Evolutionary conservation across 2,113 vertebrate genomes (phyloP).

Genomic region (Columbina picui): DNA sequence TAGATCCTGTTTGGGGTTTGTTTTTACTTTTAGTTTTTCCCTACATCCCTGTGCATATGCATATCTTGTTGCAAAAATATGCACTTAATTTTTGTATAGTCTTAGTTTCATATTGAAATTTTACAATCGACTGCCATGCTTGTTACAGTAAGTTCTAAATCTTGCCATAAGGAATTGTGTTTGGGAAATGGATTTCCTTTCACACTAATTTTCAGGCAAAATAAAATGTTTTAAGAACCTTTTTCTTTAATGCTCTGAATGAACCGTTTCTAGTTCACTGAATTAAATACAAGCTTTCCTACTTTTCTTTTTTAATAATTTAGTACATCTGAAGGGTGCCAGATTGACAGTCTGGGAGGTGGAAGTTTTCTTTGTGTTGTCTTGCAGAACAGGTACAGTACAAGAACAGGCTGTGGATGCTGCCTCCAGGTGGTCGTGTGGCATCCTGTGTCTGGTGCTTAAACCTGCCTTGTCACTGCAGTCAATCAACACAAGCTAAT

Average conservation of each 20-base stretch:
- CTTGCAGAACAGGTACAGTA: constrained; percentile 38
- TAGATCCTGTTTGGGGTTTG: not conserved
- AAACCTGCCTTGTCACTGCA: not conserved
- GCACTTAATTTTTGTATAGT: constrained; percentile 12
- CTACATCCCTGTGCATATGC: not conserved
- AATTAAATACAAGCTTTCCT: constrained; percentile 69
- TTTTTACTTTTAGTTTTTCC: not conserved
- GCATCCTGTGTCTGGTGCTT: not conserved
- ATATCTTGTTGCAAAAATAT: not conserved
- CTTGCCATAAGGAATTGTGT: constrained; percentile 20
- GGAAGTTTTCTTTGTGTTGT: constrained; percentile 49
- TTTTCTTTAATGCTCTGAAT: constrained; percentile 56
- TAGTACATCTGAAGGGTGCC: constrained; percentile 58
- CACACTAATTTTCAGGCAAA: constrained; percentile 46
- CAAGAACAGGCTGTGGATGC: not conserved
- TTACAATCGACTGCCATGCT: constrained; percentile 27
- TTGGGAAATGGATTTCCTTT: constrained; percentile 23
- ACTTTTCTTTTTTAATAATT: constrained; percentile 29
- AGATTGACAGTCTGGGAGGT: not conserved
- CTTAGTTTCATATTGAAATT: constrained; percentile 62
- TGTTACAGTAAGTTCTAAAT: constrained; percentile 23
- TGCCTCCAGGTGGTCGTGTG: not conserved
- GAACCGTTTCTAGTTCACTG: constrained; percentile 66
- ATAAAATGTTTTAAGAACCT: constrained; percentile 51
- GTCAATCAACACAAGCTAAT: not conserved